Base-by-base conservation (phyloP, 2,888 invertebrate genomes). In the Brachyopa scutellaris region DNA sequence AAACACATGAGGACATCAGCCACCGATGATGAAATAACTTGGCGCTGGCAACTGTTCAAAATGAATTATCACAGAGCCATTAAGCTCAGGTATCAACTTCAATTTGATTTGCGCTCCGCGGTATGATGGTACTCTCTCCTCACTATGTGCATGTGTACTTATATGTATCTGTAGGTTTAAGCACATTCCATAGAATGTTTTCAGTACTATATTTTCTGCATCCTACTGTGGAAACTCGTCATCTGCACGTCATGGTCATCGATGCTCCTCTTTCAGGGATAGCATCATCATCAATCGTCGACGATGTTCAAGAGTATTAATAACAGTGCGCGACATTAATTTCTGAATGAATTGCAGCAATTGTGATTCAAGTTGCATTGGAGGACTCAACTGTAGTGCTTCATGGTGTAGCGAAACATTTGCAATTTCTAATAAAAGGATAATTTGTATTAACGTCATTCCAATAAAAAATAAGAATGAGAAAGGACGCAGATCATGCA, bases 41-140 rank as follows among this genome's bases (percentile, higher is more conserved):
- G 67, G 79, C 79, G 69, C 73, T 79, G 67, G 79, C 79, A 74
- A 79, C 67, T 49, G 55, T 73, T 49, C 74, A 80, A 69, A 69
- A 80, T 80, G 74, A 80, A 69, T 74, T 80, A 74, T 80, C 59
- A 42, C 61, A 62, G 61, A 57, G 13, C 62, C 73, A 80, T 80
- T 80, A 62, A 57, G 67, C 55, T 15, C 74, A 80, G 67, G 73
- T 74, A 74, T 74, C 67, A 62, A 57, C 55, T 69, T 74, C 74
- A 67, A 74, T 57, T 74, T 80, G 79, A 69, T 74, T 73, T 74
- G 62, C 61, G 45, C 36, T 36, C 11, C 45, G 15, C 62, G 62
- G 9, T 45, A 33, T 36, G 17, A 17, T 33, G 21, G 40, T 38
- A 29, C 29, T 26, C 26, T 1, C 26, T 26, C 26, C 26, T 26